Evolutionary conservation across 2,113 vertebrate genomes (phyloP), one percentile per base, ranked within the genome.

Genomic region (Psilopsiagon aurifrons): DNA sequence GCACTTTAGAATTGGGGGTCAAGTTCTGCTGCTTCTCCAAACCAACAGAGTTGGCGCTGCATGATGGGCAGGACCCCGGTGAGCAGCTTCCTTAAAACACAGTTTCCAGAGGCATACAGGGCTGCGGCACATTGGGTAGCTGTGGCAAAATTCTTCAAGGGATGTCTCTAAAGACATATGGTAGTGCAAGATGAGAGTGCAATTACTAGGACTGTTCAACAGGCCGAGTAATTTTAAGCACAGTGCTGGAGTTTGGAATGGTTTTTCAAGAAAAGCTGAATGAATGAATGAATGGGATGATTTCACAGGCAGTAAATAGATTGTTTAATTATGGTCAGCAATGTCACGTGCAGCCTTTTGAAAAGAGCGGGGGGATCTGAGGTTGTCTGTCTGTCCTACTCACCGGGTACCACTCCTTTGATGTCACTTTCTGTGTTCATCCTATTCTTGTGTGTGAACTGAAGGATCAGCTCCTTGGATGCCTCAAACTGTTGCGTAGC

Each of bases 401-500:
- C 97, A 99, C 99, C 99, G 0, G 98, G 94, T 44, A 99, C 95
- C 84, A 99, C 98, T 25, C 98, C 99, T 51, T 98, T 99, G 88
- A 98, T 98, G 95, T 99, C 99, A 0, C 94, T 98, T 81, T 98
- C 98, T 0, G 98, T 95, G 94, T 91, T 99, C 81, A 99, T 98
- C 92, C 96, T 97, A 97, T 99, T 99, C 97, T 98, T 99, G 93
- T 97, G 98, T 3, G 98, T 98, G 63, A 99, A 98, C 80, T 96
- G 97, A 86, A 99, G 97, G 97, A 99, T 99, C 97, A 99, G 98
- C 63, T 98, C 98, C 98, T 99, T 99, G 44, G 99, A 98, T 18
- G 98, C 94, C 83, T 98, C 98, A 96, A 99, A 99, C 95, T 99
- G 99, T 87, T 99, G 99, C 28, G 99, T 99, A 92, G 99, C 99